Percentiles rank a stretch among this genome's conserved stretches.
Conservation (phyloP, 2,797 vertebrate genomes). For the Enteromius fasciolatus region DNA sequence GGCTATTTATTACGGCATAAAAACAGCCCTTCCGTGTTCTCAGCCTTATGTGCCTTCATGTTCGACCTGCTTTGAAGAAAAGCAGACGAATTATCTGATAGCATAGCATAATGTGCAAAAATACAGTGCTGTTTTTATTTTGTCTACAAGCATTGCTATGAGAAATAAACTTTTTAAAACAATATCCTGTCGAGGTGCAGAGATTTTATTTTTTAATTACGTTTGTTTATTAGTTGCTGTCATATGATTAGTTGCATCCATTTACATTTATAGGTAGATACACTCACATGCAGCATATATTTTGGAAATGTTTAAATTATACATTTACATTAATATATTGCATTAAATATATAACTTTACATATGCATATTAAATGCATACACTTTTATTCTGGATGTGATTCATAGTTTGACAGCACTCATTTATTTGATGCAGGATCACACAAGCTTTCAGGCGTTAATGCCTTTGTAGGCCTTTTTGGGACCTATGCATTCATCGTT, state of each 20-base stretch:
- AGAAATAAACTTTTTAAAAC: slow-evolving; percentile 38
- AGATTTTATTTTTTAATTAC: too few relatives aligned
- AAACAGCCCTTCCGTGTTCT: slow-evolving; percentile 60
- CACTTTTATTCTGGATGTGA: too few relatives aligned
- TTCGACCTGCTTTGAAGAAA: slow-evolving; percentile 55
- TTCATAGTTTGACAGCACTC: too few relatives aligned
- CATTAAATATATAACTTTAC: too few relatives aligned
- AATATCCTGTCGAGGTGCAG: neutral
- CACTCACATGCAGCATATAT: too few relatives aligned
- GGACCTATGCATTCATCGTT: neutral
- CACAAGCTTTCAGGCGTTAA: neutral
- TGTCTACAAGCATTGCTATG: neutral
- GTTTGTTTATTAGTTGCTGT: neutral
- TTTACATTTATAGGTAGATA: too few relatives aligned
- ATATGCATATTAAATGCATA: too few relatives aligned
- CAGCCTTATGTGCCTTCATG: slow-evolving; percentile 68
- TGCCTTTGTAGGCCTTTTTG: neutral
- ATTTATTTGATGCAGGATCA: neutral
- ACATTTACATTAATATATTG: too few relatives aligned
- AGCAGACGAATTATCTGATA: slow-evolving; percentile 40
- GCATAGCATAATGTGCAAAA: neutral
- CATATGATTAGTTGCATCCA: too few relatives aligned
- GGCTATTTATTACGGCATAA: slow-evolving; percentile 72
- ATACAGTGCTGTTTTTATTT: slow-evolving; percentile 26
- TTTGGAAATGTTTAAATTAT: too few relatives aligned